Base-by-base conservation (phyloP, 2,888 invertebrate genomes). In the Eupithecia exiguata region DNA sequence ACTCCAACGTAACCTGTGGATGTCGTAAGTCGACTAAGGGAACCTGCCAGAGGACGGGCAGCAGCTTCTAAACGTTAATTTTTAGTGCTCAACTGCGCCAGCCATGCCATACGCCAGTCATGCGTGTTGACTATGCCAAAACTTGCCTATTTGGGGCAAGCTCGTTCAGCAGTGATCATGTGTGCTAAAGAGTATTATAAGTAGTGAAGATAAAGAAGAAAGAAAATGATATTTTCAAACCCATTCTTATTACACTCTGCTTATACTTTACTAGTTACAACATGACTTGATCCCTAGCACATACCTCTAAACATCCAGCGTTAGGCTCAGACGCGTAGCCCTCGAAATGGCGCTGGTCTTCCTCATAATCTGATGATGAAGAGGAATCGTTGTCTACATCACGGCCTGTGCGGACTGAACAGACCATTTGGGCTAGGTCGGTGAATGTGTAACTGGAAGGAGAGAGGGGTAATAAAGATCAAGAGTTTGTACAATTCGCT, bases 351-450 rank as follows among this genome's bases (percentile, higher is more conserved):
- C 96, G 95, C 86, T 96, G 96, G 83, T 96, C 96, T 65, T 96
- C 96, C 77, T 96, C 95, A 80, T 96, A 96, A 78, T 96, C 96
- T 0, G 96, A 96, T 1, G 96, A 96, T 2, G 96, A 95, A 40
- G 96, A 93, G 21, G 95, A 95, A 4, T 94, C 94, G 75, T 92
- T 89, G 83, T 95, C 94, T 0, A 82, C 82, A 72, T 92, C 94
- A 0, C 84, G 88, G 0, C 92, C 93, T 46, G 95, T 95, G 7
- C 95, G 95, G 68, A 98, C 96, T 81, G 97, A 97, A 86, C 98
- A 98, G 69, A 98, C 98, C 96, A 98, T 98, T 91, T 98, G 98
- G 0, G 98, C 98, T 74, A 98, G 94, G 94, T 98, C 98, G 68
- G 98, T 98, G 92, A 98, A 98, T 3, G 97, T 98, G 87, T 98